Percentiles rank a stretch among this genome's conserved stretches.
Evolutionary conservation across 2,888 invertebrate species (phyloP).

Genomic region (Caenorhabditis sulstoni): DNA sequence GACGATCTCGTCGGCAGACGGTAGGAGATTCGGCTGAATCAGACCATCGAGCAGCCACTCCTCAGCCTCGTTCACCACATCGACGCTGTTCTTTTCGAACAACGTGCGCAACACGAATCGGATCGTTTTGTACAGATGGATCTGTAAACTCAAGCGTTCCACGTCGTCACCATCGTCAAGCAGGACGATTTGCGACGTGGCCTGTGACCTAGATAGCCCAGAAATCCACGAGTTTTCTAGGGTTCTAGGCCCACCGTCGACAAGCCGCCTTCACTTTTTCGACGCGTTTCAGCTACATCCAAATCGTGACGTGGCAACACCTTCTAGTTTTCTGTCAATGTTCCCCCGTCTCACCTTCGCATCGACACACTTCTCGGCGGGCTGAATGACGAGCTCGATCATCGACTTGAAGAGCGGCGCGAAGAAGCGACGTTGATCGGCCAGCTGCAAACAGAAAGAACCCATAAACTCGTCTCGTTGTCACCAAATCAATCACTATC

Average conservation of each 20-base stretch:
- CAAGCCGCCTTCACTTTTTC: too few species aligned
- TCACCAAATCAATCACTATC: slow-evolving; percentile 43
- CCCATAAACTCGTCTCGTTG: background rate
- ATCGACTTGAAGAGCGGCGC: slow-evolving; percentile 64
- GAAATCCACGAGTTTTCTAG: too few species aligned
- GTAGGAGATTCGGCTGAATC: slow-evolving; percentile 6
- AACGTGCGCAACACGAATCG: slow-evolving; percentile 57
- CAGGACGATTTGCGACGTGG: too few species aligned
- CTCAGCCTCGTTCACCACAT: slow-evolving; percentile 53
- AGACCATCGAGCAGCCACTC: slow-evolving; percentile 57
- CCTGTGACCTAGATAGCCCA: too few species aligned
- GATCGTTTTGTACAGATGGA: slow-evolving; percentile 62
- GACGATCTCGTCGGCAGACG: slow-evolving; percentile 55
- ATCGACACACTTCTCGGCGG: slow-evolving; percentile 60
- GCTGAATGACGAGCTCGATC: slow-evolving; percentile 65
- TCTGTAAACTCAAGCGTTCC: too few species aligned
- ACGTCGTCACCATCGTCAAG: too few species aligned
- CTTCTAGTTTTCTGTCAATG: too few species aligned
- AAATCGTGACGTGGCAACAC: too few species aligned
- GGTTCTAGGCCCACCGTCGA: too few species aligned
- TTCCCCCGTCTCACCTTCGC: too few species aligned
- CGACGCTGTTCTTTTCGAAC: slow-evolving; percentile 49
- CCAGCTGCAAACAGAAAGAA: slow-evolving; percentile 48
- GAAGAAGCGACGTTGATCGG: slow-evolving; percentile 50
- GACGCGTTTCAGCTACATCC: too few species aligned